Percentiles rank a stretch among this genome's conserved stretches.
Evolutionary conservation across 2,113 vertebrate species (phyloP).

Genomic region (Boleophthalmus pectinirostris): DNA sequence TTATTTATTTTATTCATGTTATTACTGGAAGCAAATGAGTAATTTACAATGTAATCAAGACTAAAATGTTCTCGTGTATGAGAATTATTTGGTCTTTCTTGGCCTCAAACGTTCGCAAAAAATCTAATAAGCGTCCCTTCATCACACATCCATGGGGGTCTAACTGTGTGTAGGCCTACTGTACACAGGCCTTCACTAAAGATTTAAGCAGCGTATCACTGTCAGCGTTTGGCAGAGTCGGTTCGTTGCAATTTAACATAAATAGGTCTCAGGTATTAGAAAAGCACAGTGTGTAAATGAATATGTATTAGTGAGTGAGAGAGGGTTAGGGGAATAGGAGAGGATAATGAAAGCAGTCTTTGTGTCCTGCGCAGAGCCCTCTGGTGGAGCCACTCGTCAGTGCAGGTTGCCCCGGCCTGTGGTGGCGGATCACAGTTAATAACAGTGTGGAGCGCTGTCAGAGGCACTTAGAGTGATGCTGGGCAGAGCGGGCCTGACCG

Average conservation of each 20-base stretch:
- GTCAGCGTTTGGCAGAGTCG: slow-evolving; percentile 14
- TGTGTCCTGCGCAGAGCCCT: slow-evolving; percentile 71
- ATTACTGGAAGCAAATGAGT: too few relatives aligned
- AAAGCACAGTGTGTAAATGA: slow-evolving; percentile 53
- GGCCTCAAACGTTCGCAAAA: too few relatives aligned
- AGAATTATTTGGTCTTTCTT: too few relatives aligned
- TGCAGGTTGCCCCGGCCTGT: slow-evolving; percentile 61
- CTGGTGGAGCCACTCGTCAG: slow-evolving; percentile 66
- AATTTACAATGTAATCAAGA: too few relatives aligned
- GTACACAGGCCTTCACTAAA: background rate
- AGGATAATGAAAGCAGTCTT: slow-evolving; percentile 77
- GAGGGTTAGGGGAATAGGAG: slow-evolving; percentile 7
- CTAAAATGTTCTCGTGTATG: too few relatives aligned
- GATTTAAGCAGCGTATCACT: slow-evolving; percentile 15
- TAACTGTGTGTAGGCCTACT: background rate
- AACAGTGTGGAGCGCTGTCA: slow-evolving; percentile 82
- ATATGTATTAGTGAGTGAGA: slow-evolving; percentile 60
- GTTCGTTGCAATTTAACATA: slow-evolving; percentile 38
- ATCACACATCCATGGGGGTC: too few relatives aligned
- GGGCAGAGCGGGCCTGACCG: slow-evolving; percentile 70
- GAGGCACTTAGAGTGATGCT: slow-evolving; percentile 80
- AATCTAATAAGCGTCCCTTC: too few relatives aligned
- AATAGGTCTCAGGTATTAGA: slow-evolving; percentile 48
- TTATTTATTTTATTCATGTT: too few relatives aligned
- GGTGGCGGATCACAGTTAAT: slow-evolving; percentile 82